Evolutionary conservation across 2,888 invertebrate genomes (phyloP).

Genomic region (Eurytoma californica): DNA sequence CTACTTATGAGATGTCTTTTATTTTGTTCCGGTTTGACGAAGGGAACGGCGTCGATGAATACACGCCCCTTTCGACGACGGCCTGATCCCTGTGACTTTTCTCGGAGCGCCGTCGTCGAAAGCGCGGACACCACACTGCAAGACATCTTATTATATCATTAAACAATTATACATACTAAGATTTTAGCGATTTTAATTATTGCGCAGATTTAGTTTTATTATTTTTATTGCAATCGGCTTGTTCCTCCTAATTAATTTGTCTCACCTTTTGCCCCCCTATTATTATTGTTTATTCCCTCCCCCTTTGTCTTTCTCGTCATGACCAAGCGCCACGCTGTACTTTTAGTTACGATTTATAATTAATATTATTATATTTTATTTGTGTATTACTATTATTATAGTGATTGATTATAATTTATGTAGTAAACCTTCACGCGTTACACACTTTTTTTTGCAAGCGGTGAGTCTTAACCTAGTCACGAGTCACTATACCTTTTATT

Average conservation of each 20-base stretch:
- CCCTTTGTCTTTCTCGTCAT: conserved; percentile 27
- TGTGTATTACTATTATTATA: conserved; percentile 58
- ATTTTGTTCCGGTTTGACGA: conserved; percentile 29
- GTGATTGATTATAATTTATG: conserved; percentile 54
- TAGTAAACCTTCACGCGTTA: conserved; percentile 55
- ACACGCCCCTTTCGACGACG: conserved; percentile 30
- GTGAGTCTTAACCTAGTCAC: conserved; percentile 76
- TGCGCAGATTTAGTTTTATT: conserved; percentile 50
- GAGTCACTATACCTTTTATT: conserved; percentile 74
- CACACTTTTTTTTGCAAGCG: conserved; percentile 71
- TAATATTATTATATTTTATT: conserved; percentile 62
- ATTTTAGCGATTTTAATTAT: conserved; percentile 38
- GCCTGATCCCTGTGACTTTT: background rate
- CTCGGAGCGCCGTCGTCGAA: conserved; percentile 14
- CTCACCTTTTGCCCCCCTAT: conserved; percentile 28
- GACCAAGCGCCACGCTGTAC: conserved; percentile 59
- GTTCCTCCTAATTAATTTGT: conserved; percentile 40
- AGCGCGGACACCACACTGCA: conserved; percentile 2
- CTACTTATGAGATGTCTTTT: conserved; percentile 22
- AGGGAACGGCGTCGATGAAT: conserved; percentile 20
- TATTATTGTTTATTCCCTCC: conserved; percentile 14
- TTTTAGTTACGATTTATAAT: conserved; percentile 58
- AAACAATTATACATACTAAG: conserved; percentile 27
- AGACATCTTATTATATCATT: conserved; percentile 35
- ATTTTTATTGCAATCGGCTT: conserved; percentile 52